Evolutionary conservation across 35 echinoderm and acorn worm species (phyloP).

Genomic region (Ptychodera flava): DNA sequence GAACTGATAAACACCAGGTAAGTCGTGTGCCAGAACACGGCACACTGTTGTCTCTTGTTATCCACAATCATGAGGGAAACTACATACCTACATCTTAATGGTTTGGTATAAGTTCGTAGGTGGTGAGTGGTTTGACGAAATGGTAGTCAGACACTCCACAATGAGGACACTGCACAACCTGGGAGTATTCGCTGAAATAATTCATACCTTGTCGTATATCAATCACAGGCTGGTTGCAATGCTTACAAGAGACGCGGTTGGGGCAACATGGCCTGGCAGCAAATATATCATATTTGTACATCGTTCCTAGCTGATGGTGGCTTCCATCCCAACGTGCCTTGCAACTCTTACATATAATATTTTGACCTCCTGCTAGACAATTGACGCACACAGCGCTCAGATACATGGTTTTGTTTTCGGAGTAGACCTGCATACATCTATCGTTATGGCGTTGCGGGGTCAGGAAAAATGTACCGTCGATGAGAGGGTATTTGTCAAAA

Average conservation of each 20-base stretch:
- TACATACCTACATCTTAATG: no score
- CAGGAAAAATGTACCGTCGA: conserved; percentile 96
- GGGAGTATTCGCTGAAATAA: conserved; percentile 97
- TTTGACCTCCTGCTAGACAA: conserved; percentile 88
- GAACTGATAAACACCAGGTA: no score
- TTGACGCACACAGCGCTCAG: conserved; percentile 96
- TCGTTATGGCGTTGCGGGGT: conserved; percentile 78
- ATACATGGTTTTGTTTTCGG: conserved; percentile 57
- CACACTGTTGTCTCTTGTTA: no score
- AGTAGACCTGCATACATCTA: conserved; percentile 53
- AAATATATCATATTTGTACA: conserved; percentile 98
- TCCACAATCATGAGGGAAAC: no score
- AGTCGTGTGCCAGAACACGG: no score
- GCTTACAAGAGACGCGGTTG: conserved; percentile 75
- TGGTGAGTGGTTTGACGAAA: conserved; percentile 90
- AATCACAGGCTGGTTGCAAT: conserved; percentile 89
- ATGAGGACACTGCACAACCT: conserved; percentile 92
- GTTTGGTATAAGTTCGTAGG: conserved; percentile 60
- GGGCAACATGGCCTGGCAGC: conserved; percentile 91
- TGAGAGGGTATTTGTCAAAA: conserved; percentile 96
- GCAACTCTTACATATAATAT: conserved; percentile 89
- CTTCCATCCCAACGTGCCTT: conserved; percentile 99
- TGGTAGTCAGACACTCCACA: conserved; percentile 95
- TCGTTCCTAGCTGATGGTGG: conserved; percentile 93
- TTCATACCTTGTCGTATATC: conserved; percentile 84